Evolutionary conservation across 1,140 invertebrate species (phyloP), one percentile per base, ranked within the genome.

Genomic region (Musca vetustissima): DNA sequence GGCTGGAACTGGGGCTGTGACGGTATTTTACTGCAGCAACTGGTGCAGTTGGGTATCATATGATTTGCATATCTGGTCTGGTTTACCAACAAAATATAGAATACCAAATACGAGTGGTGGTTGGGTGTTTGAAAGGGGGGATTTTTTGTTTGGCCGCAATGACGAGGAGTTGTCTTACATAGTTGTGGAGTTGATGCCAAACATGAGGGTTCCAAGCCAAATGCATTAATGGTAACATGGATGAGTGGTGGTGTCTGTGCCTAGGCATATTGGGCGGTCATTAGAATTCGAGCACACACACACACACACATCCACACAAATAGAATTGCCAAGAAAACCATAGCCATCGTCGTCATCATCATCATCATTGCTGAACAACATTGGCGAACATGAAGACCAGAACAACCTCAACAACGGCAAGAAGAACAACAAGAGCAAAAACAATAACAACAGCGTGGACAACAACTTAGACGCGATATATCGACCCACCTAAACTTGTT

Each of bases 251-350:
- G 36, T 43, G 36, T 43, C 36, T 77, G 75, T 79, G 78, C 78
- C 76, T 77, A 80, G 75, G 76, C 78, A 80, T 77, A 80, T 78
- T 80, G 78, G 78, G 78, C 78, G 78, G 78, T 77, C 78, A 80
- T 80, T 80, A 80, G 78, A 80, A 80, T 80, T 74, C 78, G 68
- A 72, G 49, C 67, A 70, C 6, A 43, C 6, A 43, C 36, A 43
- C 36, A 43, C 36, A 43, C 36, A 43, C 36, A 43, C 36, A 9
- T 11, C 1, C 13, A 13, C 52, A 1, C 4, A 14, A 59, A 59
- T 19, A 61, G 36, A 43, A 43, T 43, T 43, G 36, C 15, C 25
- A 59, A 59, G 32, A 59, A 59, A 59, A 28, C 15, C 28, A 59
- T 59, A 28, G 7, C 11, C 28, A 61, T 36, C 57, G 6, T 61